Evolutionary conservation across 2,797 vertebrate species (phyloP).

Genomic region (Spheniscus humboldti): DNA sequence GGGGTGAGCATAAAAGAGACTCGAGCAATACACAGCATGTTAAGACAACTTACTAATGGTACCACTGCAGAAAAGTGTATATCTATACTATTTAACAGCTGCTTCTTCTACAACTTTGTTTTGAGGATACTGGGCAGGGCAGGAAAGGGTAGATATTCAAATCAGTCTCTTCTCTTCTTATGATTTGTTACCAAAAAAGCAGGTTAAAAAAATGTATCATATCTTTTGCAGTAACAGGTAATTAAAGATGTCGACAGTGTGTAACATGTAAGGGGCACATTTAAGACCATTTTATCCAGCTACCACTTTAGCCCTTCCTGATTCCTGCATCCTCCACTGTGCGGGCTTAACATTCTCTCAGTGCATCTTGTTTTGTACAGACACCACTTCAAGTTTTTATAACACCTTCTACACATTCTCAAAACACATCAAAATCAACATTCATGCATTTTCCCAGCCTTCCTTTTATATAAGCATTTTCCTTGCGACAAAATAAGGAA

Average conservation of each 20-base stretch:
- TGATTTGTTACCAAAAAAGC: not conserved
- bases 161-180: not conserved
- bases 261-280: not conserved
- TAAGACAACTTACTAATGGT: not conserved
- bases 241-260: not conserved
- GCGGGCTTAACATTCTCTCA: not conserved
- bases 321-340: not conserved
- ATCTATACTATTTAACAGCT: not conserved
- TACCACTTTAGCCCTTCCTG: not conserved
- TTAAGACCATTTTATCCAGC: not conserved
- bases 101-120: not conserved
- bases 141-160: not conserved
- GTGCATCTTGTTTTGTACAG: not conserved
- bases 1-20: slow-evolving; percentile 25
- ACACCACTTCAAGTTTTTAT: not conserved
- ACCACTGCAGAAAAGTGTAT: not conserved
- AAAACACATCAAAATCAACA: not conserved
- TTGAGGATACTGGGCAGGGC: not conserved
- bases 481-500: not conserved
- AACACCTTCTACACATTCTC: not conserved
- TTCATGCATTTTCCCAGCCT: not conserved
- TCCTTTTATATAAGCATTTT: not conserved
- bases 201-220: not conserved
- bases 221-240: not conserved
- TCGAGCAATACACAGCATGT: not conserved